These are phyloP conservation scores for Amazona guildingii DNA, from an alignment of 2,113 vertebrate genomes.

Conservation along the genomic window DNA sequence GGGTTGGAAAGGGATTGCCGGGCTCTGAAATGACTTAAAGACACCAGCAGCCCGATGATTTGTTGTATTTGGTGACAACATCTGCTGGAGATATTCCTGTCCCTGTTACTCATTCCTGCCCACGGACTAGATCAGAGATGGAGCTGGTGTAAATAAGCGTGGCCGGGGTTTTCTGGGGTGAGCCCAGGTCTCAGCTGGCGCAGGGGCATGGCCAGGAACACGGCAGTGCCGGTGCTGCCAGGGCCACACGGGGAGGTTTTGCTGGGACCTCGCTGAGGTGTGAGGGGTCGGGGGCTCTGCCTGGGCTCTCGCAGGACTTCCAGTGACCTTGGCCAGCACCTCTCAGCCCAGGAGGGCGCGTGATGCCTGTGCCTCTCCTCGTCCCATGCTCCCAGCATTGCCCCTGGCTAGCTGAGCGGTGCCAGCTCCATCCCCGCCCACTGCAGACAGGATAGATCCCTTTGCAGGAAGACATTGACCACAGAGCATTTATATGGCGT, in stretches of 20 bases:
- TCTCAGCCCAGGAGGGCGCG: not conserved
- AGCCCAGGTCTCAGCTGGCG: not conserved
- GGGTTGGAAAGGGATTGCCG: not conserved
- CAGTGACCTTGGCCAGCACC: not conserved
- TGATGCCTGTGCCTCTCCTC: not conserved
- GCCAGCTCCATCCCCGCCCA: not conserved
- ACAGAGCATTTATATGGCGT: accelerated
- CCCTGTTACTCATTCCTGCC: conserved; percentile 51
- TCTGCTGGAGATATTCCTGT: conserved; percentile 36
- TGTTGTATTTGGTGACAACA: conserved; percentile 40
- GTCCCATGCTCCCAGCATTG: not conserved
- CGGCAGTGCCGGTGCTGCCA: not conserved
- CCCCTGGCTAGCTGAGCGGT: accelerated
- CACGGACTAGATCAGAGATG: not conserved
- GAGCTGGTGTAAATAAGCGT: not conserved
- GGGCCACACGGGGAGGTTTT: not conserved
- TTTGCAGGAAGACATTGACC: not conserved
- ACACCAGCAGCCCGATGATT: not conserved
- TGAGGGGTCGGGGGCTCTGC: not conserved
- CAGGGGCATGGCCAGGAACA: not conserved
- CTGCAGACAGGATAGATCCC: not conserved
- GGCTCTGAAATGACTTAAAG: not conserved
- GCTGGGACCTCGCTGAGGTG: accelerated
- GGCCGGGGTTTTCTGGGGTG: not conserved
- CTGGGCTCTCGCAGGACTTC: not conserved